Evolutionary conservation across 2,888 invertebrate genomes (phyloP).

Genomic region (Drosophila austrosaltans): DNA sequence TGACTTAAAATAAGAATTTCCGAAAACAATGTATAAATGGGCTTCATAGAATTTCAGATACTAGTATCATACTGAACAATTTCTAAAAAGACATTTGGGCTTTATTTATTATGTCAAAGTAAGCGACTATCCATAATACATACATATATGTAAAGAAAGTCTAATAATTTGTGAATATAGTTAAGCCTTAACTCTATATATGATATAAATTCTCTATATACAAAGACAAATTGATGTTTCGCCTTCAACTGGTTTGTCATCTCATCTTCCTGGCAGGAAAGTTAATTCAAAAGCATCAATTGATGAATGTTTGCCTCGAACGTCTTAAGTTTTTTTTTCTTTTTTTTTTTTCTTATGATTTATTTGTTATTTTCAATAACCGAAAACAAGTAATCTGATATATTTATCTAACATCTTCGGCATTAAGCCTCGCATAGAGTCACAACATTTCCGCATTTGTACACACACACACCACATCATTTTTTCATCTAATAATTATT

Average conservation of each 20-base stretch:
- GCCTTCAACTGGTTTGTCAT: slow-evolving; percentile 4
- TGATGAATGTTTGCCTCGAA: slow-evolving; percentile 31
- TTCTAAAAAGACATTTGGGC: too few species aligned
- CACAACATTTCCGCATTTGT: slow-evolving; percentile 74
- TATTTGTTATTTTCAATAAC: slow-evolving; percentile 36
- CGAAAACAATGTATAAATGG: too few species aligned
- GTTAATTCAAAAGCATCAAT: background rate
- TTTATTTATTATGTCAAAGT: too few species aligned
- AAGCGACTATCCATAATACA: too few species aligned
- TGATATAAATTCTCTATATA: background rate
- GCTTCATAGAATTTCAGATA: too few species aligned
- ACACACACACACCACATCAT: background rate
- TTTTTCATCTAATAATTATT: slow-evolving; percentile 66
- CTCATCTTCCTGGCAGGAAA: background rate
- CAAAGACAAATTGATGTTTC: background rate
- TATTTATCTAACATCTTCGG: slow-evolving; percentile 75
- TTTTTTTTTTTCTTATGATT: slow-evolving; percentile 1
- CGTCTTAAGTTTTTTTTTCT: slow-evolving; percentile 6
- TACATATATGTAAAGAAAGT: too few species aligned
- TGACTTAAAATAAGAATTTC: too few species aligned
- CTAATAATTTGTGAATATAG: too few species aligned
- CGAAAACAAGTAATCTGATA: slow-evolving; percentile 71
- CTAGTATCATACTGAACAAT: too few species aligned
- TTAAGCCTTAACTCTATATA: too few species aligned
- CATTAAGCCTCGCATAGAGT: slow-evolving; percentile 61